These are phyloP conservation scores for Smutsia gigantea DNA, from an alignment of 2,797 vertebrate genomes.

Conservation along the genomic window DNA sequence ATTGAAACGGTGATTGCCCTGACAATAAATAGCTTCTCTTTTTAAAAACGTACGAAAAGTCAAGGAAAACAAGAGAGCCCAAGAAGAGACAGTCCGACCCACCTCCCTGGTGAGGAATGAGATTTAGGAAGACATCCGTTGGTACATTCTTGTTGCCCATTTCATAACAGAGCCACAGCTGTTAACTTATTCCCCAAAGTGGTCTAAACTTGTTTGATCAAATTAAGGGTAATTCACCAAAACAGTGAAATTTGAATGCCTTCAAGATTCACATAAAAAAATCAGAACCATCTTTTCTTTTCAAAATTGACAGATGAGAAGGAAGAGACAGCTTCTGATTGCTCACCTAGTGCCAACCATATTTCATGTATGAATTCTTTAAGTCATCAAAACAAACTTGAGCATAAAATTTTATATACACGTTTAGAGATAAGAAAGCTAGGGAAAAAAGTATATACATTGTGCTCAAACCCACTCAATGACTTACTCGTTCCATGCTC, in stretches of 20 bases:
- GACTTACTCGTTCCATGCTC: not conserved
- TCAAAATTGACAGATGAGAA: not conserved
- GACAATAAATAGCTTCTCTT: not conserved
- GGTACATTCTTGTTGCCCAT: fast-evolving
- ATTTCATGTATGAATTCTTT: not conserved
- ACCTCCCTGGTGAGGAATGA: fast-evolving
- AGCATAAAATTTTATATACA: not conserved
- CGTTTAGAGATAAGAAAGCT: not conserved
- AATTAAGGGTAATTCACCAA: not conserved
- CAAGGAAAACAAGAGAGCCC: not conserved
- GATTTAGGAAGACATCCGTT: no score
- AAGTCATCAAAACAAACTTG: not conserved
- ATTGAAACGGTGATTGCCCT: not conserved
- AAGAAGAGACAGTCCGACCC: not conserved
- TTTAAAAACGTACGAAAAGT: not conserved
- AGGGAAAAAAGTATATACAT: not conserved
- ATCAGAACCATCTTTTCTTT: not conserved
- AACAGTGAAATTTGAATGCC: not conserved
- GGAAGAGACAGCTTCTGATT: not conserved
- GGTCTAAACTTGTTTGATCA: not conserved
- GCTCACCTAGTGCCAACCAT: no score
- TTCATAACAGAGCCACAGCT: not conserved
- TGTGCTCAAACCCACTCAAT: no score
- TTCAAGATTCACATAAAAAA: not conserved
- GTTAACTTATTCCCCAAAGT: not conserved